These are phyloP conservation scores for Halichondria panicea DNA, from an alignment of 37 sponge, comb jelly and placozoan genomes.

Conservation along the genomic window DNA sequence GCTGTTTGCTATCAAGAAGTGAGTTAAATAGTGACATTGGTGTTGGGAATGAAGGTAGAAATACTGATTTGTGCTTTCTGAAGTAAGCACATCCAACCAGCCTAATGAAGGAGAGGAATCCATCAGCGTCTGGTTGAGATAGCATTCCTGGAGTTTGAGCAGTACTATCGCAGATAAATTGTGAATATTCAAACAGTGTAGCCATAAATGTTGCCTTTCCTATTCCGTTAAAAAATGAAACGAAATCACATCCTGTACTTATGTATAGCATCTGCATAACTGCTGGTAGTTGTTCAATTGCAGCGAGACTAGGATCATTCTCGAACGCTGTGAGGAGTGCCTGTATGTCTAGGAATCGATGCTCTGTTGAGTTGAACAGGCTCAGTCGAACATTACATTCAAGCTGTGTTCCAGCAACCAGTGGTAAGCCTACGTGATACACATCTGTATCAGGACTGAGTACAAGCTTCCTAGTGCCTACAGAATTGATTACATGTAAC, in stretches of 20 bases:
- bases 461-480: background rate
- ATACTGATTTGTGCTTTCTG: no score
- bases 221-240: slow-evolving; percentile 3
- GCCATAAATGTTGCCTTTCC: background rate
- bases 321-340: background rate
- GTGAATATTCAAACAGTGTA: background rate
- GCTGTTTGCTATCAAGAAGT: no score
- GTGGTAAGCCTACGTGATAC: slow-evolving; percentile 4
- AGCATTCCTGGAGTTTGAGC: no score
- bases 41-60: no score
- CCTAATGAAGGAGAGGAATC: no score
- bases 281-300: background rate
- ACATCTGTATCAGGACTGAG: no score
- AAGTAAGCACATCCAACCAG: no score
- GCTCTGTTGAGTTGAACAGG: background rate
- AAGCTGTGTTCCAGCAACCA: background rate
- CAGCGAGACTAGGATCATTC: slow-evolving; percentile 18
- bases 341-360: background rate
- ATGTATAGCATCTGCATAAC: background rate
- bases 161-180: no score
- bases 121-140: no score
- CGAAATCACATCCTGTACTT: slow-evolving; percentile 11
- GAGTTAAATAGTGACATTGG: no score
- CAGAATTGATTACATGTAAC: background rate
- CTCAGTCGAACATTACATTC: background rate